Percentiles rank a stretch among this genome's conserved stretches.
phyloP scores from a whole-genome alignment of 2,113 vertebrate species.

The Embiotoca jacksoni region DNA sequence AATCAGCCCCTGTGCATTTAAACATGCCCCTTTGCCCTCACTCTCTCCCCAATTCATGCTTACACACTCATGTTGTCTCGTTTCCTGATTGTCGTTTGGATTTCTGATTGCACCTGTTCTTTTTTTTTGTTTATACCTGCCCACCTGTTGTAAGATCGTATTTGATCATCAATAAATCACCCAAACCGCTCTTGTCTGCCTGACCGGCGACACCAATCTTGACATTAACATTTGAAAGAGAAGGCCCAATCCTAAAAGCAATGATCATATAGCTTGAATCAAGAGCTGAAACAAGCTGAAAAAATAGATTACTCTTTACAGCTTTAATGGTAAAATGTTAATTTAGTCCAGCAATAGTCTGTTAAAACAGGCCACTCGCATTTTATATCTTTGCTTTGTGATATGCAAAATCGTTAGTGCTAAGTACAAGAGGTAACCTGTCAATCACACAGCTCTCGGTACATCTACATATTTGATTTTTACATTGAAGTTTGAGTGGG shows the following conservation, averaged over 20 bases:
- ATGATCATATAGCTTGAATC: not conserved
- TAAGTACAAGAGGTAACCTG: constrained; percentile 21
- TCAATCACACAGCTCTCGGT: constrained; percentile 50
- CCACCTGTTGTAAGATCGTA: too few relatives aligned
- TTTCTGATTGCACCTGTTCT: too few relatives aligned
- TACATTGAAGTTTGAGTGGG: constrained; percentile 48
- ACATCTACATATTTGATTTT: constrained; percentile 44
- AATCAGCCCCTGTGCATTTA: too few relatives aligned
- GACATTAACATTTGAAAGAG: not conserved
- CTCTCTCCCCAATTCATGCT: too few relatives aligned
- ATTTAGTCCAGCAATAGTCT: not conserved
- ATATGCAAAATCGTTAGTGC: constrained; percentile 7
- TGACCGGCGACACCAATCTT: too few relatives aligned
- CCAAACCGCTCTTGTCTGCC: too few relatives aligned
- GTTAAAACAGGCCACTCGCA: not conserved
- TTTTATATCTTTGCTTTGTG: constrained; percentile 3
- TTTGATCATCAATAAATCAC: too few relatives aligned
- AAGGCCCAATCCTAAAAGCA: not conserved
- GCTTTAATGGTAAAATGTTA: not conserved
- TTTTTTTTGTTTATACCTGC: too few relatives aligned
- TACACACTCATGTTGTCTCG: too few relatives aligned
- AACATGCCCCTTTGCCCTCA: too few relatives aligned
- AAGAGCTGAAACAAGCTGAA: not conserved
- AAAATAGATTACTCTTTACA: too few relatives aligned
- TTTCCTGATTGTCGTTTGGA: too few relatives aligned